These are phyloP conservation scores for Eupithecia abbreviata DNA, from an alignment of 2,888 invertebrate species.

Conservation along the genomic window DNA sequence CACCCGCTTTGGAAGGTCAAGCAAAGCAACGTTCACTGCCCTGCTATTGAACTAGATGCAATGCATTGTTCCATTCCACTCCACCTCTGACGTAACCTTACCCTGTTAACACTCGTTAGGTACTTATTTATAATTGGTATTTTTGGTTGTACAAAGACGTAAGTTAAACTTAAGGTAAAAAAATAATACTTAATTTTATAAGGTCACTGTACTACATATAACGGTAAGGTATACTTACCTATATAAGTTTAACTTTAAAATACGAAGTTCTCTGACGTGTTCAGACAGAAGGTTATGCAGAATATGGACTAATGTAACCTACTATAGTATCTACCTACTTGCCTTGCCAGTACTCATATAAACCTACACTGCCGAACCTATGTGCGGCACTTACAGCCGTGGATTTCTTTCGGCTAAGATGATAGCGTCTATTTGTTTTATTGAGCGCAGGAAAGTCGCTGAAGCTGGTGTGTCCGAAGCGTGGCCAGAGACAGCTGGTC, in stretches of 20 bases:
- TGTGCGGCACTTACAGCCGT: too few species aligned
- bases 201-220: too few species aligned
- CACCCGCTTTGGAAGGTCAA: conserved; percentile 41
- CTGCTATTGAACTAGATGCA: conserved; percentile 56
- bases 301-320: too few species aligned
- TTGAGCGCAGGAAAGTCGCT: conserved; percentile 66
- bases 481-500: conserved; percentile 64
- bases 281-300: too few species aligned
- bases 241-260: too few species aligned
- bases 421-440: not conserved
- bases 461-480: conserved; percentile 76
- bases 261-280: too few species aligned
- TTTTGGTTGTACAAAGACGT: not conserved
- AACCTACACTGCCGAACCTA: too few species aligned
- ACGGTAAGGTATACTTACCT: too few species aligned
- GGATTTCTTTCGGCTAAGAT: not conserved
- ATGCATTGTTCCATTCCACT: conserved; percentile 49
- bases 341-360: too few species aligned
- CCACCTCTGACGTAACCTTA: conserved; percentile 54
- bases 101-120: conserved; percentile 7
- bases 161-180: not conserved
- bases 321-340: too few species aligned
- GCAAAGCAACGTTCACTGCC: conserved; percentile 37
- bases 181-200: not conserved
- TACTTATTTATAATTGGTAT: not conserved